Percentiles rank a stretch among this genome's conserved stretches.
phyloP scores from a whole-genome alignment of 2,797 vertebrate species.

The Pampus argenteus region DNA sequence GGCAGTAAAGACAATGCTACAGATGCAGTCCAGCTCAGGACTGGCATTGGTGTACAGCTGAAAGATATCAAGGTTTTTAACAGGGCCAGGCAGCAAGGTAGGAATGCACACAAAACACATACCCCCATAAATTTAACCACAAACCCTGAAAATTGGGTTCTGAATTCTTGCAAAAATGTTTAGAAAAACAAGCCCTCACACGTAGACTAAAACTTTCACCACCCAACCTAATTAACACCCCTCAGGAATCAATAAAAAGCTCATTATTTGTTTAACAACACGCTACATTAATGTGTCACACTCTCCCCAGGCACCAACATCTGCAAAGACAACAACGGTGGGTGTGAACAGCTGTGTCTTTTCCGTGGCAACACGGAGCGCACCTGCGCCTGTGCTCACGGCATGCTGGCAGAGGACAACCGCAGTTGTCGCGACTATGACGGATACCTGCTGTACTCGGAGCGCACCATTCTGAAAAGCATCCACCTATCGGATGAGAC shows the following conservation, averaged over 20 bases:
- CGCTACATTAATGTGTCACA: constrained; percentile 2
- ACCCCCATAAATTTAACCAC: not conserved
- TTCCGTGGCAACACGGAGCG: constrained; percentile 86
- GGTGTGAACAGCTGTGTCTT: constrained; percentile 95
- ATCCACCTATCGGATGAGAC: constrained; percentile 97
- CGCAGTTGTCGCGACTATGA: constrained; percentile 93
- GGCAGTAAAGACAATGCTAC: constrained; percentile 96
- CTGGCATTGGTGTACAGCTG: constrained; percentile 95
- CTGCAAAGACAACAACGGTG: constrained; percentile 92
- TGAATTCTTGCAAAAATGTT: not conserved
- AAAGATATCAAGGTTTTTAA: constrained; percentile 99
- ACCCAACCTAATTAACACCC: not conserved
- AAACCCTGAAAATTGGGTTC: not conserved
- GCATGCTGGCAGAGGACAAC: constrained; percentile 93
- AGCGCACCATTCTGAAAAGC: constrained; percentile 97
- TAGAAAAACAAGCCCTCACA: not conserved
- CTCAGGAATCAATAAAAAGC: not conserved
- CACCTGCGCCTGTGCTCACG: constrained; percentile 95
- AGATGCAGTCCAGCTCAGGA: constrained; percentile 92
- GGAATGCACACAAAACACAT: constrained; percentile 1
- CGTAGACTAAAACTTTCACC: not conserved
- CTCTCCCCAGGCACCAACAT: constrained; percentile 90
- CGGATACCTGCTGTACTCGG: constrained; percentile 96
- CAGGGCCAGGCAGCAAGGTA: constrained; percentile 94
- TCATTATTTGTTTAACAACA: constrained; percentile 28